Base-by-base conservation (phyloP, 1,140 invertebrate genomes). In the Lordiphosa collinella region DNA sequence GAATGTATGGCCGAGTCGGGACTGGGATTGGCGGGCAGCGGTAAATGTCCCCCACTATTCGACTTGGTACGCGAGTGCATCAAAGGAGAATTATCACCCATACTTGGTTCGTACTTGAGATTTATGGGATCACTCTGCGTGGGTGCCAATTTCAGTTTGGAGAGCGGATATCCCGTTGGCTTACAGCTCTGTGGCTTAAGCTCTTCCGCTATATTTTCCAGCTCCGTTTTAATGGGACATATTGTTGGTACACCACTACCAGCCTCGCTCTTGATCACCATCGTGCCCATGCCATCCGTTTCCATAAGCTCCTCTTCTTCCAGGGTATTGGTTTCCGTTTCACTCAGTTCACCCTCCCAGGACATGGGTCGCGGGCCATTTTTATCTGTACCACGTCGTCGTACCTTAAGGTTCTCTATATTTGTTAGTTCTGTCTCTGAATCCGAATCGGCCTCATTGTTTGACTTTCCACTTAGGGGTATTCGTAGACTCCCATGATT, bases 341-440 rank as follows among this genome's bases (percentile, higher is more conserved):
- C 95, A 1, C 95, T 96, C 0, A 97, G 90, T 88, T 96, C 95
- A 10, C 96, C 95, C 87, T 97, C 95, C 96, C 95, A 96, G 2
- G 95, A 96, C 95, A 97, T 97, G 10, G 95, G 96, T 32, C 95
- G 72, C 4, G 90, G 90, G 0, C 86, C 88, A 38, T 87, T 88
- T 37, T 85, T 89, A 14, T 88, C 75, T 10, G 69, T 44, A 4
- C 51, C 62, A 2, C 80, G 51, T 25, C 84, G 52, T 0, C 71
- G 86, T 29, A 87, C 84, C 55, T 86, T 87, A 6, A 86, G 58
- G 61, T 87, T 89, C 62, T 89, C 88, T 52, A 89, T 89, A 49
- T 86, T 88, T 10, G 86, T 75, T 52, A 89, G 35, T 43, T 89
- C 88, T 1, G 74, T 59, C 25, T 89, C 88, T 2, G 88, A 89